phyloP scores from a whole-genome alignment of 1,140 invertebrate species.

The Cydia amplana region DNA sequence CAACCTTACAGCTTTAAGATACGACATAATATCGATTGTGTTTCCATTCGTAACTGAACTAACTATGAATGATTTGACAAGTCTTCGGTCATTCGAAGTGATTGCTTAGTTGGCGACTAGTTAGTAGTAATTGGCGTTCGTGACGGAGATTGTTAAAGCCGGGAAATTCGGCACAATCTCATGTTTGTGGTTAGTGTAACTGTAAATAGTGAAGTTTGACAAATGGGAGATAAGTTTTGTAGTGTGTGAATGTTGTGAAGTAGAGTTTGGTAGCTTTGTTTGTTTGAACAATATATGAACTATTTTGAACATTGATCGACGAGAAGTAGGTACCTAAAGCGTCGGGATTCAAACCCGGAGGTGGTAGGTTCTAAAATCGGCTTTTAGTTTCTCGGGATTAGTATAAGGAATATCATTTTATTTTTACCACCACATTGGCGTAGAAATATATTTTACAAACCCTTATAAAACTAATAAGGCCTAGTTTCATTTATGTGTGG shows the following conservation, averaged over 20 bases:
- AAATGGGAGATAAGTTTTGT: constrained; percentile 4
- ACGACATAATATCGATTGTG: background rate
- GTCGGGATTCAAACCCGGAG: too few species aligned
- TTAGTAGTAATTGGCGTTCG: constrained; percentile 1
- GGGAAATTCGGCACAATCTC: background rate
- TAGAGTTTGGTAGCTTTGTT: background rate
- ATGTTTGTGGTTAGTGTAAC: background rate
- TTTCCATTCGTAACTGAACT: background rate
- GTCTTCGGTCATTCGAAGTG: constrained; percentile 5
- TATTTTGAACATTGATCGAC: too few species aligned
- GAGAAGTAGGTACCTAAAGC: too few species aligned
- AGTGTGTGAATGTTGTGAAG: background rate
- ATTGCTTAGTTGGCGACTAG: constrained; percentile 1
- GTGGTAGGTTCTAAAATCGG: too few species aligned
- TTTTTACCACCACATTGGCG: too few species aligned
- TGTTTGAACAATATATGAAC: background rate
- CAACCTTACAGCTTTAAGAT: background rate
- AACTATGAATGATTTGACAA: constrained; percentile 14
- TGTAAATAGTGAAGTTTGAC: background rate
- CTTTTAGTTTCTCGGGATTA: too few species aligned
- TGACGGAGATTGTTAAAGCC: background rate
- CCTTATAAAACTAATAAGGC: too few species aligned
- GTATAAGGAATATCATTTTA: too few species aligned
- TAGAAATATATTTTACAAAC: too few species aligned
- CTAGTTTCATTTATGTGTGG: too few species aligned